Base-by-base conservation (phyloP, 2,888 invertebrate species). In the Monochamus alternatus region DNA sequence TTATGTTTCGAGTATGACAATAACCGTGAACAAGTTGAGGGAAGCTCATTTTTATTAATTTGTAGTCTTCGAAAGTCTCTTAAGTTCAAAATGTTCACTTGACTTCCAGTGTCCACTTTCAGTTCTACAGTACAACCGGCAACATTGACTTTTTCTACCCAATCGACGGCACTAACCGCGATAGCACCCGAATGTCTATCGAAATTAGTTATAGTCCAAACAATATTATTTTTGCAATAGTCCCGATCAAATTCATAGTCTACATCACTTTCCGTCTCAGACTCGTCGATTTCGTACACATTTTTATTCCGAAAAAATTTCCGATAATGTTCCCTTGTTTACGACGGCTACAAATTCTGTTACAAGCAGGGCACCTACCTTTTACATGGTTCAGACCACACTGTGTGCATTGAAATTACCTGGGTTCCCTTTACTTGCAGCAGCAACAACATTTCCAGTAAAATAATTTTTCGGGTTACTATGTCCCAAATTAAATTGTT, bases 241-340 rank as follows among this genome's bases (percentile, higher is more conserved):
- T 14, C 58, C 5, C 9, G 12, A n/a, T 1, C 58, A 58, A n/a
- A 5, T 14, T n/a, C n/a, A 58, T 5, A 58, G 7, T 58, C 7
- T 7, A 8, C 10, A 7, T 58, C 58, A 22, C 22, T n/a, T 10
- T n/a, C 22, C 1, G 14, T 10, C n/a, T 7, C 5, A 5, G n/a
- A n/a, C 12, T 58, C 58, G 7, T 5, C 58, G 58, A 58, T 3
- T 58, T 58, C 58, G 22, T 58, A 22, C 10, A 58, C 58, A 8
- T n/a, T n/a, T 58, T n/a, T 58, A n/a, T 58, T 22, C 7, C 58
- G 5, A 43, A 38, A 63, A n/a, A 63, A 63, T 63, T 63, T 63
- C n/a, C 43, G 32, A 63, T 38, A 63, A 63, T 63, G 63, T 63
- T 38, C 38, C 2, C n/a, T 14, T 32, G n/a, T 63, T 63, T 63